Evolutionary conservation across 2,888 invertebrate genomes (phyloP), one percentile per base, ranked within the genome.

Genomic region (Tipula helvola): DNA sequence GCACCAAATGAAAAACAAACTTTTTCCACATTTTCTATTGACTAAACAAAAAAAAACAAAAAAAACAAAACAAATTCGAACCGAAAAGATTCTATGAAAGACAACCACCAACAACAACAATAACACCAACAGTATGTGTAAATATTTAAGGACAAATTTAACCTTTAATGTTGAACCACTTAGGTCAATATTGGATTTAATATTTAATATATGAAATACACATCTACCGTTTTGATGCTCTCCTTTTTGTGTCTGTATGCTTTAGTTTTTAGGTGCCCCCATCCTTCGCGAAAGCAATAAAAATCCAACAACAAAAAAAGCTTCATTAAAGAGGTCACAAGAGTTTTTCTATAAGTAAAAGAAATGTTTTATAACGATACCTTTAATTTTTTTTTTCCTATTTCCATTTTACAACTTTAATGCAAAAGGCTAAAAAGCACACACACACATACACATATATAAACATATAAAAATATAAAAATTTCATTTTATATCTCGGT

Each of bases 91-190:
- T 28, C 28, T 71, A 52, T 28, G 3, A 71, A 71, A 71, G 28
- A 71, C 71, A 71, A 10, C 10, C 28, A 52, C n/a, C 3, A 28
- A 52, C 10, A 71, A 71, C 71, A 71, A 71, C 71, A 71, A 7
- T 28, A 71, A 28, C 71, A 28, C 28, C 71, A 71, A 28, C 71
- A 28, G n/a, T n/a, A 28, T 10, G 71, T 71, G 71, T 71, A 71
- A 71, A 71, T 71, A 71, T 71, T 71, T 71, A 71, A 71, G 28
- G 71, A 71, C 28, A 28, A 71, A 71, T 28, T 71, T 71, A 71
- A 71, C 71, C 71, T 71, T 71, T 71, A 71, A 71, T 71, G 71
- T 71, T 71, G 71, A 71, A 71, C 71, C 71, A 71, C 71, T 71
- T 71, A 71, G 71, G 71, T 71, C 71, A 71, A 71, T 71, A 71